Evolutionary conservation across 1,140 invertebrate species (phyloP).

Genomic region (Dendroctonus valens): DNA sequence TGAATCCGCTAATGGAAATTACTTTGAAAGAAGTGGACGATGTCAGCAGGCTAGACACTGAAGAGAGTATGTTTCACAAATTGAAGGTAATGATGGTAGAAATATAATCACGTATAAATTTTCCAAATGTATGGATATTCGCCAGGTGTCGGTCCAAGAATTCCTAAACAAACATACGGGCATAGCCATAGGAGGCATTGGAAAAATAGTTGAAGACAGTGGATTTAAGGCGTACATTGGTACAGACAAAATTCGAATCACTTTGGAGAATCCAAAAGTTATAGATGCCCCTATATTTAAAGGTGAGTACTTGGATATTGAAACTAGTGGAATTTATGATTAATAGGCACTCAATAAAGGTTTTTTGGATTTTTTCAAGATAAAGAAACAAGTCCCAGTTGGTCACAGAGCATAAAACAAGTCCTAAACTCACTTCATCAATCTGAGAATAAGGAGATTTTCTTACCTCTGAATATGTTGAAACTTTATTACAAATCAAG

Average conservation of each 20-base stretch:
- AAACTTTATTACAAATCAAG: constrained; percentile 47
- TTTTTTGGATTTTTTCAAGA: constrained; percentile 1
- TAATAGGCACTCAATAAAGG: background rate
- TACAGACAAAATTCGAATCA: constrained; percentile 44
- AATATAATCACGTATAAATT: background rate
- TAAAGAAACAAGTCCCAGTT: constrained; percentile 38
- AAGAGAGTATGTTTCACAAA: constrained; percentile 50
- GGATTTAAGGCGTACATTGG: constrained; percentile 44
- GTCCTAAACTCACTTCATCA: constrained; percentile 44
- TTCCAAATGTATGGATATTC: constrained; percentile 2
- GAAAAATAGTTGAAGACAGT: constrained; percentile 41
- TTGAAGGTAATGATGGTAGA: constrained; percentile 39
- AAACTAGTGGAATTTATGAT: background rate
- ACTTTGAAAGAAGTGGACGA: constrained; percentile 55
- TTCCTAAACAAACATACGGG: constrained; percentile 50
- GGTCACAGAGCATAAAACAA: constrained; percentile 44
- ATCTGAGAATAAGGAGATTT: constrained; percentile 43
- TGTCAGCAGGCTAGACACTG: constrained; percentile 37
- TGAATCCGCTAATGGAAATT: constrained; percentile 54
- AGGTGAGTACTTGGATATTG: constrained; percentile 13
- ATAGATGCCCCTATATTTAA: constrained; percentile 3
- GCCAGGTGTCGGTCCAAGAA: constrained; percentile 47
- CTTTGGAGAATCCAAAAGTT: constrained; percentile 11
- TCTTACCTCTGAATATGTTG: constrained; percentile 44
- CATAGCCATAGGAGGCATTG: constrained; percentile 37